Percentiles rank a stretch among this genome's conserved stretches.
Evolutionary conservation across 2,113 vertebrate genomes (phyloP).

Genomic region (Calyptomena viridis): DNA sequence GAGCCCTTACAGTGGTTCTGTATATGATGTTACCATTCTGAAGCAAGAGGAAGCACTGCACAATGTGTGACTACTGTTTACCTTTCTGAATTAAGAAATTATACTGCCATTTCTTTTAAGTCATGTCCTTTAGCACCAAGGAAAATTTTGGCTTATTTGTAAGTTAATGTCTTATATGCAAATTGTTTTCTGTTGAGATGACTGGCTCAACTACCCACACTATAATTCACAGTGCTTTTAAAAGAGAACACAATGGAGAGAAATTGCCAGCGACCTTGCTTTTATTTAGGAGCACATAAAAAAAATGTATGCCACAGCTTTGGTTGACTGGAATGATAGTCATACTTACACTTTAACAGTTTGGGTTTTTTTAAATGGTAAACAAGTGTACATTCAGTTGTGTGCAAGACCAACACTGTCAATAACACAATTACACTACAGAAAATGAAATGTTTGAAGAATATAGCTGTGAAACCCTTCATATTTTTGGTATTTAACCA

Average conservation of each 20-base stretch:
- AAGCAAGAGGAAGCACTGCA: neutral
- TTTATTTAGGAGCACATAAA: slow-evolving; percentile 66
- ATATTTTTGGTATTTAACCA: slow-evolving; percentile 64
- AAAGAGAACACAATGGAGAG: neutral
- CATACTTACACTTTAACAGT: slow-evolving; percentile 29
- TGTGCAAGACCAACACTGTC: slow-evolving; percentile 49
- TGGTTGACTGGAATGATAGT: slow-evolving; percentile 65
- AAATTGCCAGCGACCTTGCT: neutral
- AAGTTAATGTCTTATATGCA: neutral
- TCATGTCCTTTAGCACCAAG: neutral
- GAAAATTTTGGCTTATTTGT: neutral
- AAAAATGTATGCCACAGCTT: slow-evolving; percentile 56
- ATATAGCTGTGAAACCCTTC: slow-evolving; percentile 29
- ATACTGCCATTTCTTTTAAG: neutral
- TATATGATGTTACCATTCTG: neutral
- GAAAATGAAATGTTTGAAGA: slow-evolving; percentile 53
- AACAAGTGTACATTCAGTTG: slow-evolving; percentile 68
- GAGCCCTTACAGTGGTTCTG: neutral
- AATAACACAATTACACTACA: slow-evolving; percentile 57
- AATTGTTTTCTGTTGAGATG: neutral
- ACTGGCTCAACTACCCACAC: neutral
- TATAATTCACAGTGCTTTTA: neutral
- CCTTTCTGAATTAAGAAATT: neutral
- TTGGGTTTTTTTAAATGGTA: neutral
- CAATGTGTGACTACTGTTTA: neutral